Conservation (phyloP, 1,140 invertebrate species). For the Marisa cornuarietis region DNA sequence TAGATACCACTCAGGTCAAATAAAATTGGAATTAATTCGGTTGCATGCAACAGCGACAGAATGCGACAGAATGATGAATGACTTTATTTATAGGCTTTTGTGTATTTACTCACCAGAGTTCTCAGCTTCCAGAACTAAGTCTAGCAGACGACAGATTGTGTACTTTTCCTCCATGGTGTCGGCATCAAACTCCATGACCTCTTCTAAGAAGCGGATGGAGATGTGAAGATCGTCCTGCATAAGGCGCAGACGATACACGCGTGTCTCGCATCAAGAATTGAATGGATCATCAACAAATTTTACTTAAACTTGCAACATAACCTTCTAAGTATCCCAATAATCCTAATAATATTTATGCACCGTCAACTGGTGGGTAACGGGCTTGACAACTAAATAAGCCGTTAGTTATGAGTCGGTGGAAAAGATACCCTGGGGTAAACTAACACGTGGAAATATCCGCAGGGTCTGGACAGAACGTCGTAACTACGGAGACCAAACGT, state of each 20-base stretch:
- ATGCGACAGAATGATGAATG: not conserved
- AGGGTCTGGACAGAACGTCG: no score
- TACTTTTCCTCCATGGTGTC: slow-evolving; percentile 50
- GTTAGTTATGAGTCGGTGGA: no score
- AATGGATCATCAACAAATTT: no score
- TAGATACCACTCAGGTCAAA: not conserved
- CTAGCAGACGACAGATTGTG: slow-evolving; percentile 47
- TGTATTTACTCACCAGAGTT: slow-evolving; percentile 24
- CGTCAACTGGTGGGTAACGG: no score
- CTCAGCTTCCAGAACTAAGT: slow-evolving; percentile 30
- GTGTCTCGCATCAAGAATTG: no score
- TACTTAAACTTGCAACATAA: no score
- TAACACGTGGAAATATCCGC: no score
- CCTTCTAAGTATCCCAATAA: no score
- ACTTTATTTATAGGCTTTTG: not conserved
- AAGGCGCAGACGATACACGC: not conserved
- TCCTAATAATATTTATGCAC: no score
- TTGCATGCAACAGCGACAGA: slow-evolving; percentile 6
- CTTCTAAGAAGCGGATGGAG: slow-evolving; percentile 32
- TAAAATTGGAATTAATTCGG: not conserved
- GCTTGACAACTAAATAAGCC: no score
- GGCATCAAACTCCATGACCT: slow-evolving; percentile 44
- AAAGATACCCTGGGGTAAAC: no score
- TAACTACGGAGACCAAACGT: no score
- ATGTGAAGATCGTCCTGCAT: slow-evolving; percentile 44